Conservation (phyloP, 2,113 vertebrate species). For the Rhombomys opimus region DNA sequence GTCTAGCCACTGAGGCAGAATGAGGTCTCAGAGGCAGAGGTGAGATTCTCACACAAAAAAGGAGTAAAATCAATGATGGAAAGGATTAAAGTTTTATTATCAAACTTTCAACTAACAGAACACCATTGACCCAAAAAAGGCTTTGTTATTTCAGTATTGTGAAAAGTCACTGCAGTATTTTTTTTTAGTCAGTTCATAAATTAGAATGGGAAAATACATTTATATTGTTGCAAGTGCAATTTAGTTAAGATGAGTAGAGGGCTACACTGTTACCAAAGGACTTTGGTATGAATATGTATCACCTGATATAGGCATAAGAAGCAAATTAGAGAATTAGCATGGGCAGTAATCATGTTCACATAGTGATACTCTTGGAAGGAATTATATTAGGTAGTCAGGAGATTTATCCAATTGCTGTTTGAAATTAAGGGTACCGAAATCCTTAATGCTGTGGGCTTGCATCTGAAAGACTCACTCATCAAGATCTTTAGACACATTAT, state of each 20-base stretch:
- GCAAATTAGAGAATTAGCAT: conserved; percentile 72
- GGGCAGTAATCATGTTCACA: conserved; percentile 71
- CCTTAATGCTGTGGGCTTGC: conserved; percentile 75
- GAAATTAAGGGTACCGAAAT: conserved; percentile 77
- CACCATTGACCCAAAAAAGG: background rate
- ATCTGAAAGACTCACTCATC: conserved; percentile 83
- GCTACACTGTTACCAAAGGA: conserved; percentile 31
- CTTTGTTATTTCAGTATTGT: background rate
- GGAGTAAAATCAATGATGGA: background rate
- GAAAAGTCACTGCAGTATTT: background rate
- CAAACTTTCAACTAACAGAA: background rate
- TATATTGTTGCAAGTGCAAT: conserved; percentile 63
- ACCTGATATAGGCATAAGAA: conserved; percentile 66
- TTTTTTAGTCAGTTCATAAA: conserved; percentile 43
- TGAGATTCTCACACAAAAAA: background rate
- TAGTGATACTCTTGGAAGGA: conserved; percentile 63
- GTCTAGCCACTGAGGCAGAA: background rate
- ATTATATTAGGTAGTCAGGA: conserved; percentile 76
- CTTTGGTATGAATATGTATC: conserved; percentile 76
- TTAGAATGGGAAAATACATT: conserved; percentile 57
- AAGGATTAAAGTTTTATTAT: conserved; percentile 6
- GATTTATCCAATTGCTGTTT: conserved; percentile 74
- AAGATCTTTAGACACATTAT: conserved; percentile 84
- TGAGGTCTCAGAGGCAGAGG: background rate
- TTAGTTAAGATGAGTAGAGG: conserved; percentile 58